phyloP scores from a whole-genome alignment of 2,113 vertebrate species.

The Pachyramphus minor region DNA sequence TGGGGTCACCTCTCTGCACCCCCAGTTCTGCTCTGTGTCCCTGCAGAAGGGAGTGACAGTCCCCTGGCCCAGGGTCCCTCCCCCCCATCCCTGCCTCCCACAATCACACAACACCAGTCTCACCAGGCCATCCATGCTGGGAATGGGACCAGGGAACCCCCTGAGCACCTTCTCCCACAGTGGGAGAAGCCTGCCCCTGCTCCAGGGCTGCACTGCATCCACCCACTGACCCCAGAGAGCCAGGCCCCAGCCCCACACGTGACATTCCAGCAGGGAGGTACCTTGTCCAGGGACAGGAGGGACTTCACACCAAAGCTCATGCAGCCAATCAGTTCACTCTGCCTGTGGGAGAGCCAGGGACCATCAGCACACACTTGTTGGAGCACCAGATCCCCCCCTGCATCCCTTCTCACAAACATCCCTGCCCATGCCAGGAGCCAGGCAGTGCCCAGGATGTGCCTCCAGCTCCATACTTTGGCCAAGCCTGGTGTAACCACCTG shows the following conservation, averaged over 20 bases:
- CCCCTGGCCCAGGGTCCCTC: background rate
- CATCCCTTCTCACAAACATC: background rate
- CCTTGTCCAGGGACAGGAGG: slow-evolving; percentile 83
- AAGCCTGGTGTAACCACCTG: accelerated
- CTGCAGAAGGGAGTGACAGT: background rate
- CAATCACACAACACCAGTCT: background rate
- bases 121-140: background rate
- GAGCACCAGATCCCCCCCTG: background rate
- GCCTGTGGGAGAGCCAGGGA: slow-evolving; percentile 58
- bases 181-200: background rate
- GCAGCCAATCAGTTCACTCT: slow-evolving; percentile 80
- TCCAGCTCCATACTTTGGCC: background rate
- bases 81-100: background rate
- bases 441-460: background rate
- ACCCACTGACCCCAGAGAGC: background rate
- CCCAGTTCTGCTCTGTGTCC: background rate
- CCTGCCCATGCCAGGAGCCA: background rate
- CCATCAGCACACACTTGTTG: accelerated
- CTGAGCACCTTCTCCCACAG: accelerated
- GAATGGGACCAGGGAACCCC: background rate
- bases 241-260: background rate
- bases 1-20: background rate
- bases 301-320: slow-evolving; percentile 90
- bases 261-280: background rate
- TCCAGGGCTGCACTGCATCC: background rate